phyloP scores from a whole-genome alignment of 2,797 vertebrate genomes.

The Anabacerthia variegaticeps region DNA sequence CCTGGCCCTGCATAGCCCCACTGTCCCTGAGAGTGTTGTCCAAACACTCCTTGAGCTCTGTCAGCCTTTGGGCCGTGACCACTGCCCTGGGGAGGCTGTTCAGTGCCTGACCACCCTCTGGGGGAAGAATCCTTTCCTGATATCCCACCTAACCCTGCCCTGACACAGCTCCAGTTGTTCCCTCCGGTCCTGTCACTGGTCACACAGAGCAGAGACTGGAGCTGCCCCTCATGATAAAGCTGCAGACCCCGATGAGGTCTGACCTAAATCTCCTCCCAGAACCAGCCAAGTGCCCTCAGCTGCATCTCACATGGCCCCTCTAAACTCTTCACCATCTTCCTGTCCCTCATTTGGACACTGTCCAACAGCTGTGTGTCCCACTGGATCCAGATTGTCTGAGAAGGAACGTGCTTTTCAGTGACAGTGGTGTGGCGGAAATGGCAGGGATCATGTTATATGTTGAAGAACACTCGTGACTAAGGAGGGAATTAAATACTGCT shows the following conservation, averaged over 20 bases:
- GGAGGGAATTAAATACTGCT: not conserved
- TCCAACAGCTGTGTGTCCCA: not conserved
- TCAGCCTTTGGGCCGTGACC: not conserved
- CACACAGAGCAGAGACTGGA: not conserved
- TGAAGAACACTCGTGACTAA: not conserved
- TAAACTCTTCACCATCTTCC: not conserved
- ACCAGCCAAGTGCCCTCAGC: not conserved
- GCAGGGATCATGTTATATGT: not conserved
- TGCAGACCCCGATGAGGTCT: not conserved
- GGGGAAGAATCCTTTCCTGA: not conserved
- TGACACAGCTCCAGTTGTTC: rapidly evolving
- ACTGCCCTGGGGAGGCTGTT: not conserved
- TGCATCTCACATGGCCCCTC: not conserved
- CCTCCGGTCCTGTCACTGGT: not conserved
- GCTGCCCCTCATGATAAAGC: not conserved
- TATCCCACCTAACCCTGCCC: rapidly evolving
- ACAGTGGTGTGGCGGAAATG: not conserved
- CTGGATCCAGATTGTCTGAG: not conserved
- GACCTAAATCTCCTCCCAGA: not conserved
- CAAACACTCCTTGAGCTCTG: not conserved
- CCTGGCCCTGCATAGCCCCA: not conserved
- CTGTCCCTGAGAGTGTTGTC: rapidly evolving
- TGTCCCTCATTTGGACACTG: not conserved
- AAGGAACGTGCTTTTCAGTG: not conserved
- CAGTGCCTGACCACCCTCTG: not conserved